Evolutionary conservation across 2,113 vertebrate genomes (phyloP).

Genomic region (Sturnus vulgaris): DNA sequence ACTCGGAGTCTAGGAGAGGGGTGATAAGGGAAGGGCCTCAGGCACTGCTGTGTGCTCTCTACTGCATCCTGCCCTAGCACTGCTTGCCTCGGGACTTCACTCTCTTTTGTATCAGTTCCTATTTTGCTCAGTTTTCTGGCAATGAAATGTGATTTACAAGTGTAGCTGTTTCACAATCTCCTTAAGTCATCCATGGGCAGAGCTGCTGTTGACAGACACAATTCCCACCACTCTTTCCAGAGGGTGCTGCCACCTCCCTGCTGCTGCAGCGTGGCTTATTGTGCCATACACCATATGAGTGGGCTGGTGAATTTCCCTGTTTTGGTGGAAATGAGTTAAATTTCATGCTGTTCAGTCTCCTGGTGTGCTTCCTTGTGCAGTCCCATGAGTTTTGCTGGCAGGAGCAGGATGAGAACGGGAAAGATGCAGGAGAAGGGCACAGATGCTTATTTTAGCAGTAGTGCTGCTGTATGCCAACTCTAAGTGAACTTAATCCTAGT

Average conservation of each 20-base stretch:
- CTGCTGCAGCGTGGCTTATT: neutral
- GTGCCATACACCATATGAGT: neutral
- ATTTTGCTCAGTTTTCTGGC: neutral
- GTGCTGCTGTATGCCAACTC: fast-evolving
- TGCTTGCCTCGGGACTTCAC: neutral
- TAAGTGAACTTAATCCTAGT: neutral
- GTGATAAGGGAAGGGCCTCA: neutral
- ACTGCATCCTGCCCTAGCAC: neutral
- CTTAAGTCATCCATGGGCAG: neutral
- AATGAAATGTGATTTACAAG: neutral
- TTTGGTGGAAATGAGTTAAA: neutral
- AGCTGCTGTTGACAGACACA: neutral
- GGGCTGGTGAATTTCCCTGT: neutral
- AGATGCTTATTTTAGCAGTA: neutral
- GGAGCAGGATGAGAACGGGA: neutral
- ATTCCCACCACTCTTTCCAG: neutral
- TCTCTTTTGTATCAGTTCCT: neutral
- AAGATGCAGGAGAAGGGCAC: neutral
- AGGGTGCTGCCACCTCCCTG: neutral
- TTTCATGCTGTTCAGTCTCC: neutral
- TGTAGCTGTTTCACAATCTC: neutral
- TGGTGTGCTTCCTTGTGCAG: neutral
- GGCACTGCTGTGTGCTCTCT: neutral
- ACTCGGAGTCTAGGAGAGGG: neutral
- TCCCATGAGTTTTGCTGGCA: fast-evolving